Percentiles rank a stretch among this genome's conserved stretches.
Evolutionary conservation across 2,113 vertebrate species (phyloP).

Genomic region (Tinamus guttatus): DNA sequence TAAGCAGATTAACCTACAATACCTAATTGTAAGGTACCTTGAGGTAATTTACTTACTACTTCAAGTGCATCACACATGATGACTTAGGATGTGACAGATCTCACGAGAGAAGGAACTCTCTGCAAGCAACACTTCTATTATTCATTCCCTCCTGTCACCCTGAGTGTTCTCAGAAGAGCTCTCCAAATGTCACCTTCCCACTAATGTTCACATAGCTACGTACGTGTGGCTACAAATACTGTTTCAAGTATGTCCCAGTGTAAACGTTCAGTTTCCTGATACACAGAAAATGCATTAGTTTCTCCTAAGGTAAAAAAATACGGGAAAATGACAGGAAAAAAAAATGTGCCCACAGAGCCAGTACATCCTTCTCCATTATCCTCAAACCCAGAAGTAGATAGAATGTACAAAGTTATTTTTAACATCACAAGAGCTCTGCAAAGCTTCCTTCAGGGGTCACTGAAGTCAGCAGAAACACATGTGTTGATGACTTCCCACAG

Average conservation of each 20-base stretch:
- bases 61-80: not conserved
- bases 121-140: constrained; percentile 48
- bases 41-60: not conserved
- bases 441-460: not conserved
- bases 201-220: constrained; percentile 17
- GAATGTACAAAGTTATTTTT: not conserved
- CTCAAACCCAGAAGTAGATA: not conserved
- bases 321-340: not conserved
- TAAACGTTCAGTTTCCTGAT: not conserved
- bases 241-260: not conserved
- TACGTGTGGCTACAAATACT: not conserved
- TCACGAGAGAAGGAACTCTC: constrained; percentile 25
- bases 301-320: not conserved
- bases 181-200: constrained; percentile 53
- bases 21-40: not conserved
- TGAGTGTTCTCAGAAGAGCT: constrained; percentile 48
- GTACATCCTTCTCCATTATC: not conserved
- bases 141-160: constrained; percentile 55
- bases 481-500: not conserved
- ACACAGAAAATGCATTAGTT: constrained; percentile 64
- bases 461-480: not conserved
- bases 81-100: not conserved
- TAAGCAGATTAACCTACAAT: not conserved
- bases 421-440: not conserved
- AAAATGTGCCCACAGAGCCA: not conserved